These are phyloP conservation scores for Gymnopithys bicolor DNA, from an alignment of 2,797 vertebrate genomes.

Conservation along the genomic window DNA sequence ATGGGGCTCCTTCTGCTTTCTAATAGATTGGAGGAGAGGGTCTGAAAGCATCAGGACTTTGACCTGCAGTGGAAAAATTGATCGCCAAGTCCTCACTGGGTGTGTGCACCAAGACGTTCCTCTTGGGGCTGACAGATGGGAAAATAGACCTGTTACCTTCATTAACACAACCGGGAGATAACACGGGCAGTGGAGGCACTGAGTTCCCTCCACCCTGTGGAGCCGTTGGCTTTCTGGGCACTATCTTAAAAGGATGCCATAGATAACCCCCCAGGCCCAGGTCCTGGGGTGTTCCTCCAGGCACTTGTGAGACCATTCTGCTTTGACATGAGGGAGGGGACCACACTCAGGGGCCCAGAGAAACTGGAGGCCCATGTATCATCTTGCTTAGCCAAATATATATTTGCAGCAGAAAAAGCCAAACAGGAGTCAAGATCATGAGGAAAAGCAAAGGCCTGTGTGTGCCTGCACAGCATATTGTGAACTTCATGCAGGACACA, in stretches of 20 bases:
- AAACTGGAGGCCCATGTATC: neutral
- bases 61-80: neutral
- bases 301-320: neutral
- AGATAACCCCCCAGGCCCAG: neutral
- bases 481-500: fast-evolving
- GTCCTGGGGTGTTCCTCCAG: neutral
- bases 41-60: neutral
- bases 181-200: fast-evolving
- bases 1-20: neutral
- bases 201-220: neutral
- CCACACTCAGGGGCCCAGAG: neutral
- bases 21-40: neutral
- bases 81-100: neutral
- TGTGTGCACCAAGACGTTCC: neutral
- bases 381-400: neutral
- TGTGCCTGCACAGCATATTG: fast-evolving
- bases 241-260: neutral
- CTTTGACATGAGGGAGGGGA: fast-evolving
- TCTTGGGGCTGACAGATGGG: neutral
- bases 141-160: neutral
- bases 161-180: neutral
- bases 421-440: fast-evolving
- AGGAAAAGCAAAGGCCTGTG: neutral
- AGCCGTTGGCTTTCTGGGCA: neutral
- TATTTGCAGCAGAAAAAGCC: neutral